Evolutionary conservation across 2,888 invertebrate species (phyloP).

Genomic region (Lepidocyrtinus sp.): DNA sequence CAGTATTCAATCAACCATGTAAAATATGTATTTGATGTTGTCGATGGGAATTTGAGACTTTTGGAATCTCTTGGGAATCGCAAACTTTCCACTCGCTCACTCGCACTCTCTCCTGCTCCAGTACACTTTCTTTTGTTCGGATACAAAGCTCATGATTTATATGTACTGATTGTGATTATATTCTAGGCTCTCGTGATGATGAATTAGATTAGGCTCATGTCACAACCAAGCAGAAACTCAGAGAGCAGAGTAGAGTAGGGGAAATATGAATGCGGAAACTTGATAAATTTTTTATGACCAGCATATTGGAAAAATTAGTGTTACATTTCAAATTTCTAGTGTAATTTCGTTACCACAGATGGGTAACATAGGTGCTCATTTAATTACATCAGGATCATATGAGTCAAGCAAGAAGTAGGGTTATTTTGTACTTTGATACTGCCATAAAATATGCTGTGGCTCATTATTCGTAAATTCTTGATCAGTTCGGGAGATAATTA

Average conservation of each 20-base stretch:
- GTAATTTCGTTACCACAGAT: too few relatives aligned
- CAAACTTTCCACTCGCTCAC: neutral
- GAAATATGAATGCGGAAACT: too few relatives aligned
- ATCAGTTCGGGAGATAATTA: too few relatives aligned
- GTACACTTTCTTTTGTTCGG: too few relatives aligned
- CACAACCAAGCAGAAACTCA: slow-evolving; percentile 27
- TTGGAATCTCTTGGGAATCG: slow-evolving; percentile 8
- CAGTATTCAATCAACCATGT: slow-evolving; percentile 60
- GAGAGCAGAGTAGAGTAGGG: too few relatives aligned
- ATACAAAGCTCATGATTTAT: slow-evolving; percentile 26
- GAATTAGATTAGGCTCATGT: slow-evolving; percentile 60
- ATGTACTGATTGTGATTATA: too few relatives aligned
- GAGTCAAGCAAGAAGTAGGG: too few relatives aligned
- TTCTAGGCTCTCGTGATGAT: slow-evolving; percentile 43
- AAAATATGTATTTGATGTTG: slow-evolving; percentile 61
- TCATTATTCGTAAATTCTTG: too few relatives aligned
- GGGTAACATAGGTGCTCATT: neutral
- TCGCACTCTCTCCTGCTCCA: neutral
- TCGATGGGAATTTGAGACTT: slow-evolving; percentile 60
- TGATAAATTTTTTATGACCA: neutral
- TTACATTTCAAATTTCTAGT: slow-evolving; percentile 48
- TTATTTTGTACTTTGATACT: too few relatives aligned
- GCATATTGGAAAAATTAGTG: slow-evolving; percentile 61
- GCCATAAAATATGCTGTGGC: too few relatives aligned
- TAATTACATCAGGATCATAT: too few relatives aligned